Conservation (phyloP, 1,140 invertebrate genomes). For the Saccostrea echinata region DNA sequence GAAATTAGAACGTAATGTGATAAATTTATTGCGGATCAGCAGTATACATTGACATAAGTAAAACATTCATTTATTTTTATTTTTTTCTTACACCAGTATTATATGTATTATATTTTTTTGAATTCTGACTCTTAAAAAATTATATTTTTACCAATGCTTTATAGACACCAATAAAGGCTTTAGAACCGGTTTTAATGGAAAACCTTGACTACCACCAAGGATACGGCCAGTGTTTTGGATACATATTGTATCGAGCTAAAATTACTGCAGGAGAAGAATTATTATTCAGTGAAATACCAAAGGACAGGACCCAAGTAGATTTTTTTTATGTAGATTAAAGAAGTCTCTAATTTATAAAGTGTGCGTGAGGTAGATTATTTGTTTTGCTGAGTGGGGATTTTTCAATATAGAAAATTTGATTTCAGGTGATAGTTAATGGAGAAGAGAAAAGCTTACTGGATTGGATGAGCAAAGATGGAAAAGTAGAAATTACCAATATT, state of each 20-base stretch:
- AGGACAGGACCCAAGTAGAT: constrained; percentile 81
- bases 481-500: constrained; percentile 21
- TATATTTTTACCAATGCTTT: not conserved
- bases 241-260: constrained; percentile 81
- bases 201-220: constrained; percentile 82
- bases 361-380: too few relatives aligned
- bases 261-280: constrained; percentile 65
- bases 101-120: too few relatives aligned
- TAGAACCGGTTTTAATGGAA: constrained; percentile 81
- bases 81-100: too few relatives aligned
- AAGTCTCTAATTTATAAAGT: too few relatives aligned
- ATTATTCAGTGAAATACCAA: constrained; percentile 80
- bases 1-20: too few relatives aligned
- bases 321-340: not conserved
- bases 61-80: too few relatives aligned
- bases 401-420: not conserved
- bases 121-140: too few relatives aligned
- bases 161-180: not conserved
- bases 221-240: constrained; percentile 83
- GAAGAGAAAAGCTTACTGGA: constrained; percentile 56
- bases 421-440: constrained; percentile 66
- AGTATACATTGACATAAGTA: too few relatives aligned
- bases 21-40: too few relatives aligned
- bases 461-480: constrained; percentile 37
- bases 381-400: too few relatives aligned